Conservation (phyloP, 2,797 vertebrate genomes). For the Diceros bicornis region DNA sequence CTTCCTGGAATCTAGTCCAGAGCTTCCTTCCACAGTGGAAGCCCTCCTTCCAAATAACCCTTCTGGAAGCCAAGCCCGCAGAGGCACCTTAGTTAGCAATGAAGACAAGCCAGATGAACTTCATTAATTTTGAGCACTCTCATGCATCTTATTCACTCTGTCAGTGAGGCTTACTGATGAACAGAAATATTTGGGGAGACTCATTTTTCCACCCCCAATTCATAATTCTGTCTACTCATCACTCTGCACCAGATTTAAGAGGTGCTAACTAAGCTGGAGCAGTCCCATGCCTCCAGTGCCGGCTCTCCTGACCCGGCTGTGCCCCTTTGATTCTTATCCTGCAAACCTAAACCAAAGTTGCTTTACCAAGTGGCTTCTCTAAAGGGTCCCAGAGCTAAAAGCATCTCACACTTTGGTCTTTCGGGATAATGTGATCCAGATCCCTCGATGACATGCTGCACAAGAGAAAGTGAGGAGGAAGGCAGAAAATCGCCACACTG, state of each 20-base stretch:
- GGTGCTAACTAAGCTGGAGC: conserved; percentile 21
- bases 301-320: background rate
- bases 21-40: background rate
- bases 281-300: background rate
- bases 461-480: background rate
- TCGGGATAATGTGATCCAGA: background rate
- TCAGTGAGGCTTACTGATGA: conserved; percentile 44
- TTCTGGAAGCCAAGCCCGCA: conserved; percentile 54
- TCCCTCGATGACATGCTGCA: background rate
- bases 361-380: conserved; percentile 43
- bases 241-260: conserved; percentile 66
- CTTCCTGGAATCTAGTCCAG: background rate
- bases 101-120: conserved; percentile 62
- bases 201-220: conserved; percentile 63
- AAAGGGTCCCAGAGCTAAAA: background rate
- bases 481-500: background rate
- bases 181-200: conserved; percentile 64
- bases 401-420: background rate
- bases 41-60: background rate
- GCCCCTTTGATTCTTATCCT: background rate
- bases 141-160: background rate
- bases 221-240: conserved; percentile 66
- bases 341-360: conserved; percentile 50
- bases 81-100: background rate
- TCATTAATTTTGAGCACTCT: conserved; percentile 32